phyloP scores from a whole-genome alignment of 2,113 vertebrate species.

The Heterocephalus glaber region DNA sequence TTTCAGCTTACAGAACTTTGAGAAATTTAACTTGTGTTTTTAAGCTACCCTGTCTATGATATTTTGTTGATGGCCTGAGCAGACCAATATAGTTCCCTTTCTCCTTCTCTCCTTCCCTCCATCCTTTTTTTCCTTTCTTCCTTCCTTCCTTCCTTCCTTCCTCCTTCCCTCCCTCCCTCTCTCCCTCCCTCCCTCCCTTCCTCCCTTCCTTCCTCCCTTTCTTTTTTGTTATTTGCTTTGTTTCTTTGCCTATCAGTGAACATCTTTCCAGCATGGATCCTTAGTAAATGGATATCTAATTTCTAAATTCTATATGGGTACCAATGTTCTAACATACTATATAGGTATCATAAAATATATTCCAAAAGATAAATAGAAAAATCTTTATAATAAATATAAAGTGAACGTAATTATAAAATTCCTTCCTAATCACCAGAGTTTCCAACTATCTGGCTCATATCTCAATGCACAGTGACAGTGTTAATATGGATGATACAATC shows the following conservation, averaged over 20 bases:
- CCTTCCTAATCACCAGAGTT: not conserved
- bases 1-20: not conserved
- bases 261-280: not conserved
- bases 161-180: not conserved
- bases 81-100: too few species aligned
- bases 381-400: not conserved
- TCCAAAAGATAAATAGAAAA: not conserved
- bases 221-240: not conserved
- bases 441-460: not conserved
- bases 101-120: too few species aligned
- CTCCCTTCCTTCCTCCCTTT: not conserved
- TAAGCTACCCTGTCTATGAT: not conserved
- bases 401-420: not conserved
- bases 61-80: too few species aligned
- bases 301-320: not conserved
- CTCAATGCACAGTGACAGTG: not conserved
- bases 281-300: not conserved
- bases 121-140: not conserved
- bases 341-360: not conserved
- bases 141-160: too few species aligned
- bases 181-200: fast-evolving
- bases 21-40: not conserved
- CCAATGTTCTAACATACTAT: not conserved
- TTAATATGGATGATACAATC: not conserved
- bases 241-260: not conserved